Base-by-base conservation (phyloP, 2,797 vertebrate genomes). In the Chanos chanos region DNA sequence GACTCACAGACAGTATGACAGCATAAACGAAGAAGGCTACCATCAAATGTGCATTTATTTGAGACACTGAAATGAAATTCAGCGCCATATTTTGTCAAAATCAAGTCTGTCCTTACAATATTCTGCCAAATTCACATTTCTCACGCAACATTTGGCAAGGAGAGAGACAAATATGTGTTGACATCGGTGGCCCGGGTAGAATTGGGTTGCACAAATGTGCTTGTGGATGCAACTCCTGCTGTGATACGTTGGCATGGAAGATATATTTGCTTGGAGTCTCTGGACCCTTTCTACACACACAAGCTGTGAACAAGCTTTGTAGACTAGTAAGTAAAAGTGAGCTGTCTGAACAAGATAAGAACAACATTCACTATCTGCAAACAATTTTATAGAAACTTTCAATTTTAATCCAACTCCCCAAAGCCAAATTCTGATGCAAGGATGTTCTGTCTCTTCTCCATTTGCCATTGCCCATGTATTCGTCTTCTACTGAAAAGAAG, bases 1-100 rank as follows among this genome's bases (percentile, higher is more conserved):
- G 39, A 60, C 15, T 37, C 61, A 67, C 48, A 51, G 61, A 67
- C 48, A 51, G 19, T 49, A 54, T 41, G 43, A 22, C 36, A 45
- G 49, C n/a, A 33, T 54, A 47, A 64, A 67, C 54, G 44, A 37
- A 54, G 45, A 52, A 16, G 27, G 22, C 47, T 58, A 4, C 36
- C 22, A 22, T 59, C 10, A 25, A 45, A 61, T 57, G 45, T 7
- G 61, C 34, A 8, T 40, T 28, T 28, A 37, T 34, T 58, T 39
- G 21, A 43, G 48, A 61, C 24, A 45, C 13, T 27, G 52, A 24
- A 52, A 59, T 25, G 31, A 9, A 19, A 57, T 49, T 58, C 33
- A 18, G 37, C 40, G 31, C 24, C 21, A 22, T 4, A 13, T 40
- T 31, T 63, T 50, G 63, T 15, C 10, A 36, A 19, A 24, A 10